Evolutionary conservation across 2,888 invertebrate genomes (phyloP).

Genomic region (Acanthosoma haemorrhoidale): DNA sequence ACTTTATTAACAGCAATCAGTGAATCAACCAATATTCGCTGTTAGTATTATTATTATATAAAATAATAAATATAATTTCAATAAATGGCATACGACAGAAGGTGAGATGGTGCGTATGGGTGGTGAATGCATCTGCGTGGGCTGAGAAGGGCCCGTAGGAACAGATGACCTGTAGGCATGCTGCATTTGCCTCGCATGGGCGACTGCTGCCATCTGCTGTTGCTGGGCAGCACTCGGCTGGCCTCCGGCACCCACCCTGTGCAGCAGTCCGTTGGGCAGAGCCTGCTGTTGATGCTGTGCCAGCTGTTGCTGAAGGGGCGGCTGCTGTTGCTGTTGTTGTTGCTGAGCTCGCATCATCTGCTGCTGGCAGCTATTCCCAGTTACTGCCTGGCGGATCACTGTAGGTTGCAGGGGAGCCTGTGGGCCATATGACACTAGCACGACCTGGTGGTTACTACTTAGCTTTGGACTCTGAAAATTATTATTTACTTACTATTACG

Average conservation of each 20-base stretch:
- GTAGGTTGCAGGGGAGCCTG: constrained; percentile 36
- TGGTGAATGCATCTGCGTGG: not conserved
- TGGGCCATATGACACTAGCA: constrained; percentile 25
- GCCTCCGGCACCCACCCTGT: not conserved
- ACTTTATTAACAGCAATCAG: no score
- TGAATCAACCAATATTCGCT: no score
- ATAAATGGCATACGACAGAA: constrained; percentile 5
- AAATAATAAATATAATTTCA: no score
- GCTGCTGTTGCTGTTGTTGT: not conserved
- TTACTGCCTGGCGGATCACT: not conserved
- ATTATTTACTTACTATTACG: no score
- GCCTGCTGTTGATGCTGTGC: not conserved
- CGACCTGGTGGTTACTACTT: constrained; percentile 1
- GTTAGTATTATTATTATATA: no score
- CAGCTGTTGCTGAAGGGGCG: not conserved
- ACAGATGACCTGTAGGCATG: not conserved
- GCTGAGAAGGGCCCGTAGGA: not conserved
- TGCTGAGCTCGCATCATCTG: not conserved
- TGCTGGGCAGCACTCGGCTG: not conserved
- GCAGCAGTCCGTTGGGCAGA: not conserved
- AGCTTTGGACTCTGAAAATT: not conserved
- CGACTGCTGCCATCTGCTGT: not conserved
- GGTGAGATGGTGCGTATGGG: not conserved
- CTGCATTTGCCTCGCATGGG: not conserved
- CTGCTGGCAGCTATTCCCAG: not conserved